A percentile compares a stretch with the other conserved stretches of the same genome.
phyloP scores from a whole-genome alignment of 2,888 invertebrate genomes.

The Minunthozetes semirufus region DNA sequence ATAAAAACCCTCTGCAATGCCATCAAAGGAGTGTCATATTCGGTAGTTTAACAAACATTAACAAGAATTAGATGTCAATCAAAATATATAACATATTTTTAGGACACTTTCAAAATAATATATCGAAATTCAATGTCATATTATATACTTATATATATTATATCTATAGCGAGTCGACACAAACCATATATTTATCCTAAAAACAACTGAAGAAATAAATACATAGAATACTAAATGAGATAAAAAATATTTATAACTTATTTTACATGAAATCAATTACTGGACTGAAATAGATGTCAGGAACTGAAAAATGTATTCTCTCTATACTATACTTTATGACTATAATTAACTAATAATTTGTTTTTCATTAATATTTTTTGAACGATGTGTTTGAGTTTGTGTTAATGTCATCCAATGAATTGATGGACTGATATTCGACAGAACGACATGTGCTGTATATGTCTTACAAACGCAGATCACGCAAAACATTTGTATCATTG shows the following conservation, averaged over 20 bases:
- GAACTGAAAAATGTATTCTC: too few species aligned
- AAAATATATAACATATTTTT: slow-evolving; percentile 18
- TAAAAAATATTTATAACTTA: too few species aligned
- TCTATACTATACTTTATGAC: neutral
- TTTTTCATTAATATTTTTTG: neutral
- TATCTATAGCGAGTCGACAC: neutral
- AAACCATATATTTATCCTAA: neutral
- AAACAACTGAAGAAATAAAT: neutral
- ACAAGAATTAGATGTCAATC: slow-evolving; percentile 6
- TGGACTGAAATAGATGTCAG: too few species aligned
- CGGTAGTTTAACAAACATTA: slow-evolving; percentile 12
- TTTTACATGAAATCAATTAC: too few species aligned
- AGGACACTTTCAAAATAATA: slow-evolving; percentile 1
- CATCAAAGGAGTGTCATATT: slow-evolving; percentile 10
- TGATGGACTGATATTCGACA: slow-evolving; percentile 11
- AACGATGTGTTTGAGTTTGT: neutral
- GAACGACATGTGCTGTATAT: neutral
- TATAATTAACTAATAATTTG: neutral
- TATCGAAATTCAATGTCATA: neutral
- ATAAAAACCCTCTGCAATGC: neutral
- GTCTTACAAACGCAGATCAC: neutral
- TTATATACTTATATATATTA: neutral
- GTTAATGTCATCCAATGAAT: neutral
- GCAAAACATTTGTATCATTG: neutral
- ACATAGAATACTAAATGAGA: neutral